A percentile compares a stretch with the other conserved stretches of the same genome.
These are phyloP conservation scores for Chauna torquata DNA, from an alignment of 2,113 vertebrate species.

Conservation along the genomic window DNA sequence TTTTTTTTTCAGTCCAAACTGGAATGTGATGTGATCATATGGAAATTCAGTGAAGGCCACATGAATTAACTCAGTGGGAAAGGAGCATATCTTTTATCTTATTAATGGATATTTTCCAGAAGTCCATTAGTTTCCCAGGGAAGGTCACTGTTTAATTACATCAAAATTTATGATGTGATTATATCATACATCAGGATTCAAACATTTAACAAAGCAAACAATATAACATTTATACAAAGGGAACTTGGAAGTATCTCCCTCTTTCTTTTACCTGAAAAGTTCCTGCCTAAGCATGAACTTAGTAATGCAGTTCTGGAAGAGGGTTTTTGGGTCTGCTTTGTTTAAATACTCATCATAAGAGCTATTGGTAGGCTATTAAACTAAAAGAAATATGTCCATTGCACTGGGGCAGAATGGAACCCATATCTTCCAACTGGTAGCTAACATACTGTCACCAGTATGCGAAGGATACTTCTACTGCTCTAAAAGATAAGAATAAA, in stretches of 20 bases:
- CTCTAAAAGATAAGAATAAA: neutral
- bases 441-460: neutral
- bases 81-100: neutral
- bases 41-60: slow-evolving; percentile 12
- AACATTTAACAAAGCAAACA: neutral
- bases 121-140: slow-evolving; percentile 26
- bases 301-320: neutral
- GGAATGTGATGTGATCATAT: neutral
- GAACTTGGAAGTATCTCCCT: neutral
- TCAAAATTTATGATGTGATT: neutral
- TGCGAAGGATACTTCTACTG: neutral
- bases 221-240: neutral
- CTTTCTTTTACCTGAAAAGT: neutral
- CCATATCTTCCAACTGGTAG: neutral
- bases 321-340: neutral
- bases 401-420: neutral
- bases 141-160: neutral
- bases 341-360: neutral
- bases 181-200: neutral
- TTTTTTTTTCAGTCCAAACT: neutral
- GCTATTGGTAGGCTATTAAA: neutral
- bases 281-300: neutral
- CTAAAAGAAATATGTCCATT: neutral
- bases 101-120: slow-evolving; percentile 44
- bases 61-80: neutral